These are phyloP conservation scores for Didymodactylos carnosus DNA, from an alignment of 2,888 invertebrate species.

Conservation along the genomic window DNA sequence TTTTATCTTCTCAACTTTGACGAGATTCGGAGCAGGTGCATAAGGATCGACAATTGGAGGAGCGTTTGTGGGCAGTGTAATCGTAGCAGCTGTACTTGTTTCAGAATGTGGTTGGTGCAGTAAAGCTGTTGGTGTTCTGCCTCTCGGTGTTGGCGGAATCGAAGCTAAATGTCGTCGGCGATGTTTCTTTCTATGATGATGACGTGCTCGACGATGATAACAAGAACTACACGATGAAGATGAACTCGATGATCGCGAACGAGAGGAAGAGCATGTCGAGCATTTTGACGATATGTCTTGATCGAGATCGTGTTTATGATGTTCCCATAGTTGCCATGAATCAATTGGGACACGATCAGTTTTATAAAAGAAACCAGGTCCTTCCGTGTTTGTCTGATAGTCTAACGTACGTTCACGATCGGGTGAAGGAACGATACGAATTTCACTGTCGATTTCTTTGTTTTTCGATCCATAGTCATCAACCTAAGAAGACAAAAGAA, in stretches of 20 bases:
- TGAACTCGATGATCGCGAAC: not conserved
- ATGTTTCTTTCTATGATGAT: too few relatives aligned
- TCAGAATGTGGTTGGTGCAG: not conserved
- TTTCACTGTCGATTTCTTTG: not conserved
- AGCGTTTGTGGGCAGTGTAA: not conserved
- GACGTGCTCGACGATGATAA: not conserved
- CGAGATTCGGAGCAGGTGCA: conserved; percentile 6
- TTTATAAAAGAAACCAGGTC: conserved; percentile 7
- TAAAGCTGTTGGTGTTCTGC: too few relatives aligned
- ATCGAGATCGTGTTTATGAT: not conserved
- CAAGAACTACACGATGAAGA: not conserved
- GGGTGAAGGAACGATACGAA: not conserved
- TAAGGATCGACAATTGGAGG: conserved; percentile 2
- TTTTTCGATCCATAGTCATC: conserved; percentile 1
- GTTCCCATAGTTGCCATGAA: conserved; percentile 7
- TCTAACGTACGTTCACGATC: not conserved
- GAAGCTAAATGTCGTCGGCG: not conserved
- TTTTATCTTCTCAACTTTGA: conserved; percentile 4
- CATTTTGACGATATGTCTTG: too few relatives aligned
- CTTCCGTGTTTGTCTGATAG: not conserved
- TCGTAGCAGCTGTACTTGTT: not conserved
- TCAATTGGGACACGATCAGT: conserved; percentile 10
- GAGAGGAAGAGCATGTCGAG: not conserved
- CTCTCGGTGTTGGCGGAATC: not conserved
- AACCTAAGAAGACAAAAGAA: too few relatives aligned